Conservation (phyloP, 2,888 invertebrate genomes). For the Idaea straminata region DNA sequence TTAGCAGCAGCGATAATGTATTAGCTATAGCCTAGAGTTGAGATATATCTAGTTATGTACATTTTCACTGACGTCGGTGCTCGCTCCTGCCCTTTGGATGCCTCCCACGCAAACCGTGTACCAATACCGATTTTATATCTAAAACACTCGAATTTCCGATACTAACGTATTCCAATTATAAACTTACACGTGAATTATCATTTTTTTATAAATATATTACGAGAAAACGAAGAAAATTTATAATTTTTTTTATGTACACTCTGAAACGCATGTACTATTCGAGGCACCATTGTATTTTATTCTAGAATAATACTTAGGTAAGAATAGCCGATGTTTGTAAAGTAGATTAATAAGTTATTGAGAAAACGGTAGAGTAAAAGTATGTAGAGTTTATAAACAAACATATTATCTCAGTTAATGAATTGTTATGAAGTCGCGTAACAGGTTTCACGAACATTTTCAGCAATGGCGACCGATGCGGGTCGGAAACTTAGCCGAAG, state of each 20-base stretch:
- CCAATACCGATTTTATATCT: slow-evolving; percentile 36
- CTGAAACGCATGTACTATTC: not conserved
- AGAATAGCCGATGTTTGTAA: not conserved
- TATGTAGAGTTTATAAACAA: slow-evolving; percentile 51
- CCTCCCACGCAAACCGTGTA: slow-evolving; percentile 54
- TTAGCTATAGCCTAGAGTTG: slow-evolving; percentile 11
- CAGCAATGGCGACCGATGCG: slow-evolving; percentile 43
- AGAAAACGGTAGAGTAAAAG: not conserved
- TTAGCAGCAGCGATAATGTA: slow-evolving; percentile 13
- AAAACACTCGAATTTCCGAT: slow-evolving; percentile 13
- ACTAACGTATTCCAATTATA: slow-evolving; percentile 1
- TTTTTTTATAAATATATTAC: not conserved
- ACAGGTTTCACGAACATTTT: slow-evolving; percentile 56
- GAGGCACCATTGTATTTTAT: not conserved
- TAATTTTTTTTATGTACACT: no score
- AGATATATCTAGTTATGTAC: slow-evolving; percentile 10
- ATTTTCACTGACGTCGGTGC: slow-evolving; percentile 62
- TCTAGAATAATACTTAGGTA: not conserved
- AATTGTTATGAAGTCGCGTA: slow-evolving; percentile 54
- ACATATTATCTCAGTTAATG: slow-evolving; percentile 45
- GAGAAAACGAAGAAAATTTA: not conserved
- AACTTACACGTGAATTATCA: not conserved
- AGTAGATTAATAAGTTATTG: not conserved
- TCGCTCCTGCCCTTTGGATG: slow-evolving; percentile 56
- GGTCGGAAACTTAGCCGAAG: not conserved